Evolutionary conservation across 2,797 vertebrate genomes (phyloP).

Genomic region (Epinephelus coioides): DNA sequence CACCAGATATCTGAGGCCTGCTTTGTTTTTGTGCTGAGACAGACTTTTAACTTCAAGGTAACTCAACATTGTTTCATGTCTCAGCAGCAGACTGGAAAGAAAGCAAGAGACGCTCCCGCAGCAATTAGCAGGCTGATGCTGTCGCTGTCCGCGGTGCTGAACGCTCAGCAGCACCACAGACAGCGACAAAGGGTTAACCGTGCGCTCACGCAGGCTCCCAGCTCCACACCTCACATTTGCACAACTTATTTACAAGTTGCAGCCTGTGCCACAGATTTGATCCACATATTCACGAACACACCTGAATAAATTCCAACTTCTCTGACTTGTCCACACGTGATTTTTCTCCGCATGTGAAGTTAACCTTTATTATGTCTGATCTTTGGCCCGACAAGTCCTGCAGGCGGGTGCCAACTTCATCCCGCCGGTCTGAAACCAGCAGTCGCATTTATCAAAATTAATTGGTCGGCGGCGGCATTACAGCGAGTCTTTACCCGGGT

Average conservation of each 20-base stretch:
- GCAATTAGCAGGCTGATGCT: constrained; percentile 4
- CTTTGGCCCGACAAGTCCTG: constrained; percentile 34
- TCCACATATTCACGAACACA: not conserved
- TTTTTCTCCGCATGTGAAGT: not conserved
- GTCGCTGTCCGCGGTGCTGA: constrained; percentile 65
- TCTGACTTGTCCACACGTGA: not conserved
- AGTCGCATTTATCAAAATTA: constrained; percentile 81
- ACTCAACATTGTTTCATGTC: not conserved
- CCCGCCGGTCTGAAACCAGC: constrained; percentile 50
- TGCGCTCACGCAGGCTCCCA: constrained; percentile 2
- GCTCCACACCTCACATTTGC: constrained; percentile 3
- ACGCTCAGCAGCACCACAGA: constrained; percentile 80
- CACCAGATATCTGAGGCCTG: not conserved
- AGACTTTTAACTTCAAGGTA: constrained; percentile 20
- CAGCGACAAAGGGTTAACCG: constrained; percentile 54
- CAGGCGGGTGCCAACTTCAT: constrained; percentile 21
- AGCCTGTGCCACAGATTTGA: not conserved
- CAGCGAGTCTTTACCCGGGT: constrained; percentile 55
- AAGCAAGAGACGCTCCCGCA: not conserved
- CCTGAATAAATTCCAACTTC: not conserved
- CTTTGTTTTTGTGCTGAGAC: not conserved
- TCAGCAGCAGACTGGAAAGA: not conserved
- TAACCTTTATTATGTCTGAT: constrained; percentile 40
- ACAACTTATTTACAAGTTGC: constrained; percentile 41
- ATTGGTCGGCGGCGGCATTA: constrained; percentile 73